phyloP scores from a whole-genome alignment of 2,888 invertebrate species.

The Eulithis testata region DNA sequence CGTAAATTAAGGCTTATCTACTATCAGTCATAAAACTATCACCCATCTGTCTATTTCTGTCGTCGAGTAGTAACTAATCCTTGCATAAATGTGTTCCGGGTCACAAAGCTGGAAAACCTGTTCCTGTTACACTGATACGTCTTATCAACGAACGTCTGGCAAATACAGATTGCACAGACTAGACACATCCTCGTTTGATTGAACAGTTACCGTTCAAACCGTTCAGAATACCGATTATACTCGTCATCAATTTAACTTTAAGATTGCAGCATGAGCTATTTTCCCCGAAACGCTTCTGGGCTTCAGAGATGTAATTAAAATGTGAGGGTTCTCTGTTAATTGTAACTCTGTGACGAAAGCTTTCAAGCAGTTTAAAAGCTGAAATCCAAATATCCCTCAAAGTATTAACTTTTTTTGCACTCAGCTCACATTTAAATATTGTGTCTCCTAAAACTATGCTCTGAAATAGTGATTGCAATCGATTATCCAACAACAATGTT shows the following conservation, averaged over 20 bases:
- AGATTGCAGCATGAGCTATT: background rate
- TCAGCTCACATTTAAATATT: no score
- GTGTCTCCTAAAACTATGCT: no score
- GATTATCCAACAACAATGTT: background rate
- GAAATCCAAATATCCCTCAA: no score
- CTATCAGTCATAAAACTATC: conserved; percentile 27
- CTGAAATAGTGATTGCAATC: background rate
- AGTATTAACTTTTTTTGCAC: no score
- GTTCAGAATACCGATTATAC: background rate
- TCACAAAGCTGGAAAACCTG: conserved; percentile 12
- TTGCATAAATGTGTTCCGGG: conserved; percentile 25
- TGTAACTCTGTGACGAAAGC: background rate
- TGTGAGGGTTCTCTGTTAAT: background rate
- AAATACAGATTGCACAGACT: conserved; percentile 2
- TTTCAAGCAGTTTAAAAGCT: no score
- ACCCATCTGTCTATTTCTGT: conserved; percentile 16
- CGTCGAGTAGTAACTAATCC: conserved; percentile 5
- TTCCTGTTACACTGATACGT: conserved; percentile 19
- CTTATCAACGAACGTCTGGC: conserved; percentile 14
- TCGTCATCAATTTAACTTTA: background rate
- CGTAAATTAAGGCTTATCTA: conserved; percentile 9
- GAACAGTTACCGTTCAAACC: background rate
- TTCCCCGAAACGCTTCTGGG: background rate
- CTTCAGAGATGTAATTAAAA: background rate
- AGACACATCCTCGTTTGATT: conserved; percentile 7